Base-by-base conservation (phyloP, 2,888 invertebrate species). In the Morpho helenor region DNA sequence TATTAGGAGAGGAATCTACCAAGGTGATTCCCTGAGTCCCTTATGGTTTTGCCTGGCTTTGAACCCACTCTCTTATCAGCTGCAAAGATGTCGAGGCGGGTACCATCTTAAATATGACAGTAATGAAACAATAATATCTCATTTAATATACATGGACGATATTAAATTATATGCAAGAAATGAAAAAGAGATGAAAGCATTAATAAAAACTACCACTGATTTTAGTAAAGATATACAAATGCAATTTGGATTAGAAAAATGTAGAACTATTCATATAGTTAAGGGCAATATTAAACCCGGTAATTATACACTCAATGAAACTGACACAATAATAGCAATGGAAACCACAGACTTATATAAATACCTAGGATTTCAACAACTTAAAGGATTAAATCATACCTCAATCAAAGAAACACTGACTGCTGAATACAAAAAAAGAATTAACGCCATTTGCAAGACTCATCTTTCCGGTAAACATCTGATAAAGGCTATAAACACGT, bases 11-110 rank as follows among this genome's bases (percentile, higher is more conserved):
- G 43, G 49, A 31, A 55, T 55, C 22, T 56, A 56, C 22, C 48
- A 57, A 52, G 49, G 48, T 7, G 57, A 57, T 31, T 53, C 60
- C 6, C 42, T 63, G 4, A 63, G 59, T 39, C 59, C 59, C 4
- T 22, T 63, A n/a, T 63, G 61, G 61, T 64, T 64, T 47, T 64
- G 61, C 10, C 45, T 64, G 5, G 58, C 64, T 23, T 41, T 60
- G 23, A 61, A 63, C 40, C 63, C 62, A 9, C 48, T 64, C 7
- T 58, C 63, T 7, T 42, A 58, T 39, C 40, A 52, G 7, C 44
- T 60, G 8, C 49, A 57, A 46, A 8, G 16, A 3, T 39, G 10
- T 23, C 9, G 16, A n/a, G 9, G 23, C 3, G 64, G 64, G 51
- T 64, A 62, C 45, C n/a, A n/a, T n/a, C 44, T 44, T 8, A 56